Percentiles rank a stretch among this genome's conserved stretches.
These are phyloP conservation scores for Hirtodrosophila confusa DNA, from an alignment of 2,888 invertebrate species.

Conservation along the genomic window DNA sequence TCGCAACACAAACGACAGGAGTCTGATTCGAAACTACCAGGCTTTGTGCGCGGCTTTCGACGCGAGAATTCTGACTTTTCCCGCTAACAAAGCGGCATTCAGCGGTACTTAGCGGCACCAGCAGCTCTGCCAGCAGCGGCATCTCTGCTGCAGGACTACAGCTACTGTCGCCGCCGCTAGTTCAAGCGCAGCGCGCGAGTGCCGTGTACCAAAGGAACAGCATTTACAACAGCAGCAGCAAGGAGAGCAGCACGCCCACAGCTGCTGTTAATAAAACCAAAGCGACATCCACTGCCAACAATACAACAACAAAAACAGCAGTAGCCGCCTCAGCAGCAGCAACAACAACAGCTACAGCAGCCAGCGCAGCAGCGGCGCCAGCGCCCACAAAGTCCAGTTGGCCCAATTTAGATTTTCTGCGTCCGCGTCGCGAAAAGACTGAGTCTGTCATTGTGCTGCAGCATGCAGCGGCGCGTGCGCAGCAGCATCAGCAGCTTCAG, in stretches of 20 bases:
- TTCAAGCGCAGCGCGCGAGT: constrained; percentile 87
- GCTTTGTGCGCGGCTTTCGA: constrained; percentile 91
- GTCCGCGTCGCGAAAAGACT: constrained; percentile 93
- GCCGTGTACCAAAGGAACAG: constrained; percentile 89
- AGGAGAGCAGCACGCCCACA: constrained; percentile 25
- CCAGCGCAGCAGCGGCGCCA: constrained; percentile 25
- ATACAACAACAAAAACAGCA: constrained; percentile 65
- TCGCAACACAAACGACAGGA: constrained; percentile 88
- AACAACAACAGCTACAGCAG: constrained; percentile 23
- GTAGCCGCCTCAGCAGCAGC: constrained; percentile 83
- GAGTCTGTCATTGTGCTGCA: constrained; percentile 93
- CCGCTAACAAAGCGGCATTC: constrained; percentile 91
- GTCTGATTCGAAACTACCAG: constrained; percentile 89
- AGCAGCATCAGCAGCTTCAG: constrained; percentile 82
- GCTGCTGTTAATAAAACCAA: constrained; percentile 36
- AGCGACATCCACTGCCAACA: constrained; percentile 44
- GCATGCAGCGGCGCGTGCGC: constrained; percentile 85
- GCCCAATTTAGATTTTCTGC: constrained; percentile 85
- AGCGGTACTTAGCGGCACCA: constrained; percentile 86
- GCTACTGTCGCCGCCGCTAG: constrained; percentile 82
- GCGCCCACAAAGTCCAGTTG: constrained; percentile 78
- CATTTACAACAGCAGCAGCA: constrained; percentile 69
- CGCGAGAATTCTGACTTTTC: constrained; percentile 94
- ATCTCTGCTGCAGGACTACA: constrained; percentile 55
- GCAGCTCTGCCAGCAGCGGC: constrained; percentile 66